phyloP scores from a whole-genome alignment of 2,113 vertebrate genomes.

The Strigops habroptila region DNA sequence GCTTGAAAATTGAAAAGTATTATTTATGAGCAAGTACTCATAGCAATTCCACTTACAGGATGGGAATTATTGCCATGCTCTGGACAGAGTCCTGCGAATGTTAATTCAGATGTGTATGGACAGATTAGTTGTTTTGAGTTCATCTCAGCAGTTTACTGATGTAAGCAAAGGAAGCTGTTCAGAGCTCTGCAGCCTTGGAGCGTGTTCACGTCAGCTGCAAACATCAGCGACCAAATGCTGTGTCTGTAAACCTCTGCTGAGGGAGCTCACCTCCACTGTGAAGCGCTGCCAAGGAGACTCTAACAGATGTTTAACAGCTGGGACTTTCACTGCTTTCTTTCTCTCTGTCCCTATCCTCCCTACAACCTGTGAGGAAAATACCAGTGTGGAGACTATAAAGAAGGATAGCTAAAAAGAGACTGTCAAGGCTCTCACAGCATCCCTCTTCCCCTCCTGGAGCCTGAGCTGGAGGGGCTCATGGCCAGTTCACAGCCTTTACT shows the following conservation, averaged over 20 bases:
- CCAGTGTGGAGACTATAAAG: fast-evolving
- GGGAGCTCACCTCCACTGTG: neutral
- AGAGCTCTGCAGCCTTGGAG: neutral
- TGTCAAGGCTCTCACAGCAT: too few relatives aligned
- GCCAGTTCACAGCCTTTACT: neutral
- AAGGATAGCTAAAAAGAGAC: too few relatives aligned
- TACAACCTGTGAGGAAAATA: neutral
- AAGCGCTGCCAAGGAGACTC: neutral
- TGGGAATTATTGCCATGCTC: neutral
- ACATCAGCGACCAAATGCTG: neutral
- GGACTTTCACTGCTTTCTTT: neutral
- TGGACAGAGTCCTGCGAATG: neutral
- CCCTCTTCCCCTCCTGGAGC: neutral
- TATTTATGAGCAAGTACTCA: neutral
- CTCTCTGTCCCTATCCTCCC: neutral
- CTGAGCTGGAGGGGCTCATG: neutral
- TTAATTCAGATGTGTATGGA: neutral
- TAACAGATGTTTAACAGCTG: neutral
- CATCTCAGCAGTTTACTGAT: neutral
- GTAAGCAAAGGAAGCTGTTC: neutral
- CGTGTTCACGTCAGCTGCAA: fast-evolving
- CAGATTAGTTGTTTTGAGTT: neutral
- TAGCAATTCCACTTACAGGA: neutral
- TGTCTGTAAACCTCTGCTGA: neutral
- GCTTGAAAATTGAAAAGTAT: neutral